Base-by-base conservation (phyloP, 2,888 invertebrate genomes). In the Amphipyra tragopoginis region DNA sequence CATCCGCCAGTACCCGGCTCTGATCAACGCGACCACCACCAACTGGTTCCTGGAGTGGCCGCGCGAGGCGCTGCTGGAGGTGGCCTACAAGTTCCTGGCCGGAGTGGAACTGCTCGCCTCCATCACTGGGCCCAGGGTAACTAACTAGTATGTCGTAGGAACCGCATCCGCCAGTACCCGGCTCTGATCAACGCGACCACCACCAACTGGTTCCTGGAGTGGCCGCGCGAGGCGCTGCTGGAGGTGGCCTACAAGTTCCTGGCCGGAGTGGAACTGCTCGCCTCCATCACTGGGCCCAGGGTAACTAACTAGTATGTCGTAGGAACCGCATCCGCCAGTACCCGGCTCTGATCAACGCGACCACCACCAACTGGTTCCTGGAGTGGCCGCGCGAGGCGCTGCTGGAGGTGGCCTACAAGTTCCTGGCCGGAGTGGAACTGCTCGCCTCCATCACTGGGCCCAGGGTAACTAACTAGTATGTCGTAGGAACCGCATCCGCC, bases 41-140 rank as follows among this genome's bases (percentile, higher is more conserved):
- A 98, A 98, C 90, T 98, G 98, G 98, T 98, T 98, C 92, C 95
- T 96, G 82, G 97, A 97, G 81, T 98, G 98, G 98, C 98, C 98
- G 0, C 96, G 96, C 64, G 97, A 98, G 85, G 98, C 98, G 38
- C 94, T 98, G 57, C 93, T 98, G n/a, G 98, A 98, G 92, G 98
- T 98, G 8, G 98, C 98, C 10, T 96, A 97, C 86, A 97, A 97
- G 90, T 98, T 97, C 88, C 95, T 98, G 40, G 93, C 94, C 29
- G 97, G 96, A 47, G 96, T 98, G 34, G 96, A 97, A 82, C 95
- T 98, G 63, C 95, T 97, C 39, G 96, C 96, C 52, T 96, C 96
- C 4, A 97, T 97, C 65, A 96, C 96, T 21, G 97, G 96, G 58
- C 93, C 94, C 42, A 87, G 92, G 89, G 96, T 96, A 59, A 21